Evolutionary conservation across 64 coral and sea anemone genomes (phyloP).

Genomic region (Pocillopora verrucosa): DNA sequence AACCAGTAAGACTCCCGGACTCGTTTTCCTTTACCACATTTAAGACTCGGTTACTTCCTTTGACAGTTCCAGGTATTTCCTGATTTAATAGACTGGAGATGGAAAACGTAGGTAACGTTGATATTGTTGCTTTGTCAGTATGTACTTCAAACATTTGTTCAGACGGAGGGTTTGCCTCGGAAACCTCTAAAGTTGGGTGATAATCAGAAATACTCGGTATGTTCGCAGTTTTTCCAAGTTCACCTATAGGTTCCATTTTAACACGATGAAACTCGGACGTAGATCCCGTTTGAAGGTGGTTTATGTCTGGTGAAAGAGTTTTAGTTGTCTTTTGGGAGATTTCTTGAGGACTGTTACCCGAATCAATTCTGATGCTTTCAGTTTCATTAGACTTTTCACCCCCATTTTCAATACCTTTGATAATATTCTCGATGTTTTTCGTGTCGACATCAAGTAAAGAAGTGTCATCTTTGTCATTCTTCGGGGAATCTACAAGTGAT

Average conservation of each 20-base stretch:
- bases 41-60: not conserved
- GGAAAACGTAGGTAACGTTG: slow-evolving; percentile 42
- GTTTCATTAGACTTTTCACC: not conserved
- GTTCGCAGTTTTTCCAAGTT: slow-evolving; percentile 6
- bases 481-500: not conserved
- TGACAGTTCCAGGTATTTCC: slow-evolving; percentile 16
- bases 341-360: not conserved
- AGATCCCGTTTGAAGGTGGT: not conserved
- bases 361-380: not conserved
- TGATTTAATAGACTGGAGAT: slow-evolving; percentile 57
- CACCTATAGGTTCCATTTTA: not conserved
- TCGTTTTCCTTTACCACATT: not conserved
- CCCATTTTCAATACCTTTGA: slow-evolving; percentile 2
- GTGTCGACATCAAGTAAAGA: slow-evolving; percentile 3
- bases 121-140: slow-evolving; percentile 25
- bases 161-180: not conserved
- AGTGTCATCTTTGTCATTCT: slow-evolving; percentile 6
- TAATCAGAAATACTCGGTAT: slow-evolving; percentile 52
- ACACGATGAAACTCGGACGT: slow-evolving; percentile 1
- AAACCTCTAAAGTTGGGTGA: slow-evolving; percentile 23
- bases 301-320: not conserved
- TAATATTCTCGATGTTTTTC: slow-evolving; percentile 21
- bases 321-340: slow-evolving; percentile 18
- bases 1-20: slow-evolving; percentile 6
- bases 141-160: slow-evolving; percentile 22